Evolutionary conservation across 2,888 invertebrate species (phyloP), one percentile per base, ranked within the genome.

Genomic region (Melangyna quadrimaculata): DNA sequence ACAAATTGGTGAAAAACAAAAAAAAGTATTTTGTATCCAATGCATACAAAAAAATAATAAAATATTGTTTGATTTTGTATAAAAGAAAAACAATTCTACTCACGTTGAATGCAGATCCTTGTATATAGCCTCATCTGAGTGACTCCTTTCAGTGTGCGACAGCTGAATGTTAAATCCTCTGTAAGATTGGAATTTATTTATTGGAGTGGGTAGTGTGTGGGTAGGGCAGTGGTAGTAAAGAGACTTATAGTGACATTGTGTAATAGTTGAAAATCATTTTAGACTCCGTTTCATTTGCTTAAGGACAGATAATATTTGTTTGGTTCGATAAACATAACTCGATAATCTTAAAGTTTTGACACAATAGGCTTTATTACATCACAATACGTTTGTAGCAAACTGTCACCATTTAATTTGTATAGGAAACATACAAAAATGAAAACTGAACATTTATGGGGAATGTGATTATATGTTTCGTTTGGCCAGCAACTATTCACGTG

Each of bases 91-190:
- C n/a, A 75, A 51, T 70, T 63, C 32, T 77, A 95, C 95, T 95
- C 94, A 96, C 96, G 95, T 95, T 88, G 95, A 94, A 91, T 96
- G 96, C 88, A 97, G 93, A 91, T 96, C 96, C 92, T 96, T 96
- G 92, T 97, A 97, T 88, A 96, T 96, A 88, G 96, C 96, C 91
- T 97, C 97, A 91, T 97, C 96, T 29, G 96, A 96, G 89, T 94
- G 94, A 87, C 95, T 95, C 89, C 95, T 94, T 89, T 93, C 93
- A 89, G 92, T 93, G 51, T 90, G 91, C 78, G 92, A 91, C 10
- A 92, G 87, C 90, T 96, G 95, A 45, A 96, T 94, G 87, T 95
- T 95, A 92, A 97, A 98, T 88, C 97, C 97, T 88, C 97, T 98
- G 93, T 27, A 91, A 89, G 32, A 27, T 27, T 67, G 78, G 45